These are phyloP conservation scores for Osmerus mordax DNA, from an alignment of 2,113 vertebrate genomes.

Conservation along the genomic window DNA sequence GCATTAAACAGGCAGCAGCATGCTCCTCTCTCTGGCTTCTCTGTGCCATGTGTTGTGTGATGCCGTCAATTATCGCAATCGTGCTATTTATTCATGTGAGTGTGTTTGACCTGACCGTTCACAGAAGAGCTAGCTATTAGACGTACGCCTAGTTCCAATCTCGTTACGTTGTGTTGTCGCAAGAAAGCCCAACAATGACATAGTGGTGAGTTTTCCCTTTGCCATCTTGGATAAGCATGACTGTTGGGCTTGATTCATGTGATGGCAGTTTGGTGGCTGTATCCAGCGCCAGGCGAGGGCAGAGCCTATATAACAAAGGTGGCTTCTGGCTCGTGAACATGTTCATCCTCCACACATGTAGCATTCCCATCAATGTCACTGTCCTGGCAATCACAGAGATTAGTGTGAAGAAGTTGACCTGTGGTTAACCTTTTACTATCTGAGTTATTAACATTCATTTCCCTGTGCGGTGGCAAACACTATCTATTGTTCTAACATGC, in stretches of 20 bases:
- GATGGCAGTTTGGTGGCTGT: too few species aligned
- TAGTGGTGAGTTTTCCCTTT: neutral
- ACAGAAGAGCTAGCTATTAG: too few species aligned
- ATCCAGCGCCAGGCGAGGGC: too few species aligned
- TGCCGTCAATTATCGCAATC: too few species aligned
- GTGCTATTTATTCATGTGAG: too few species aligned
- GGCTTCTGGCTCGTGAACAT: conserved; percentile 37
- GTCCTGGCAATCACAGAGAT: conserved; percentile 20
- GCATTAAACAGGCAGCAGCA: conserved; percentile 36
- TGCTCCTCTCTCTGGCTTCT: conserved; percentile 34
- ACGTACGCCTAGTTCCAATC: too few species aligned
- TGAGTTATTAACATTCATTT: conserved; percentile 21
- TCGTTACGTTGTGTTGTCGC: too few species aligned
- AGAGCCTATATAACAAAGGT: neutral
- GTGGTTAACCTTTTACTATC: conserved; percentile 16
- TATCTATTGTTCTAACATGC: neutral
- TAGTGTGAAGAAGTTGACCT: conserved; percentile 2
- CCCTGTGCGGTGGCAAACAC: conserved; percentile 2
- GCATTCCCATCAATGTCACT: conserved; percentile 3
- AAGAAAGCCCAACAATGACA: too few species aligned
- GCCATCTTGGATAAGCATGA: neutral
- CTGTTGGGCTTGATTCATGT: too few species aligned
- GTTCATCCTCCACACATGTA: conserved; percentile 40
- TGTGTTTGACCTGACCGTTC: too few species aligned
- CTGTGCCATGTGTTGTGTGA: conserved; percentile 7